A percentile compares a stretch with the other conserved stretches of the same genome.
Conservation (phyloP, 2,888 invertebrate genomes). For the Eugnorisma glareosa region DNA sequence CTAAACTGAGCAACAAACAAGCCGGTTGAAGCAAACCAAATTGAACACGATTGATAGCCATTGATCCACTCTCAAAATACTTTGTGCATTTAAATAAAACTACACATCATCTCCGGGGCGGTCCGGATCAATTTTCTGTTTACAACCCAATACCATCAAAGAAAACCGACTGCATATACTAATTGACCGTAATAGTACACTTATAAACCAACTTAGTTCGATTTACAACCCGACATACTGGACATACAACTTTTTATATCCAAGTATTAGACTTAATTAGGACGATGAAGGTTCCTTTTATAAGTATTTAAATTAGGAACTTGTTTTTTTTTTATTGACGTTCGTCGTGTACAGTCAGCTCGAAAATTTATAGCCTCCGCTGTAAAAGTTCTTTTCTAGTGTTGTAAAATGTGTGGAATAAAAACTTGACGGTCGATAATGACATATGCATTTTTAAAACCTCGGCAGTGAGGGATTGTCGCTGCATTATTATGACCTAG, state of each 20-base stretch:
- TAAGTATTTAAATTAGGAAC: slow-evolving; percentile 63
- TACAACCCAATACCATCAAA: slow-evolving; percentile 86
- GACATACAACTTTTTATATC: slow-evolving; percentile 60
- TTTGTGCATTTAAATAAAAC: slow-evolving; percentile 74
- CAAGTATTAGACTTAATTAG: slow-evolving; percentile 67
- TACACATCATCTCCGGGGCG: slow-evolving; percentile 76
- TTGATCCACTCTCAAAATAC: slow-evolving; percentile 61
- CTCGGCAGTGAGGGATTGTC: slow-evolving; percentile 23
- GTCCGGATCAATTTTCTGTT: slow-evolving; percentile 88
- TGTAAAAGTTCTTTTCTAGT: slow-evolving; percentile 49
- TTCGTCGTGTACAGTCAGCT: slow-evolving; percentile 26
- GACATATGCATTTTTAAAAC: slow-evolving; percentile 56
- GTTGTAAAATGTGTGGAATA: slow-evolving; percentile 33
- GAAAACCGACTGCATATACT: slow-evolving; percentile 81
- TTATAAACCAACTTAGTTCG: slow-evolving; percentile 72
- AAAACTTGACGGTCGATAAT: slow-evolving; percentile 48
- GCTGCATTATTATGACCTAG: slow-evolving; percentile 49
- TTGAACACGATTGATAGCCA: slow-evolving; percentile 66
- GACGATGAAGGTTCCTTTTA: slow-evolving; percentile 60
- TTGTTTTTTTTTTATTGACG: slow-evolving; percentile 44
- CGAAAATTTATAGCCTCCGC: slow-evolving; percentile 49
- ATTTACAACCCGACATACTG: slow-evolving; percentile 71
- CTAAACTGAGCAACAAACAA: slow-evolving; percentile 59
- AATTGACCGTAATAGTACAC: slow-evolving; percentile 88
- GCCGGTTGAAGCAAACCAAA: slow-evolving; percentile 57